Base-by-base conservation (phyloP, 2,113 vertebrate genomes). In the Cryptotis parvus region DNA sequence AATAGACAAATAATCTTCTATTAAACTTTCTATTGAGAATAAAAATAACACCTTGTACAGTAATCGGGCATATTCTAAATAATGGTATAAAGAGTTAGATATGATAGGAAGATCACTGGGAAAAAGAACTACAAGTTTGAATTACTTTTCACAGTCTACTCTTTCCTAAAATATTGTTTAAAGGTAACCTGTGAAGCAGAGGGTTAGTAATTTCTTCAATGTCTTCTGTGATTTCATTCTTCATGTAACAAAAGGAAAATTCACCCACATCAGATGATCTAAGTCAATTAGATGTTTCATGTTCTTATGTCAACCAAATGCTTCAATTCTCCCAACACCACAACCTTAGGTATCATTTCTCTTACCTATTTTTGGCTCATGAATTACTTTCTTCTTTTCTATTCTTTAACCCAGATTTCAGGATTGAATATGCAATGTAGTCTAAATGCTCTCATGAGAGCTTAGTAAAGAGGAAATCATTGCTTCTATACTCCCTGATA, bases 271-370 rank as follows among this genome's bases (percentile, higher is more conserved):
- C 37, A 76, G 18, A 77, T 90, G 61, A 95, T 92, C 92, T 95
- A 41, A 69, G 73, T 92, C 94, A 87, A 92, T 95, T 95, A 94
- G 49, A 84, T 80, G 41, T 83, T 49, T 72, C 95, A 94, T 95
- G 96, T 95, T 87, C 79, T 91, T 94, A 91, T 94, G 95, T 95
- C 66, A 14, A 35, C 35, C 16, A 89, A 92, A 74, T 78, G 73
- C 16, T 65, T 95, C 41, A 93, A 75, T 92, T 39, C 55, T 92
- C 84, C 83, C 69, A 69, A 89, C 16, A 91, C 27, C 20, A 16
- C 35, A 84, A 37, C 58, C 84, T 92, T 88, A 3, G 0, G 16
- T 69, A 70, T 10, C 16, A 74, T 18, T 91, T 92, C 26, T 87
- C 35, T 72, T 41, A 91, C 16, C 3, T 86, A 55, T 80, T 84